Percentiles rank a stretch among this genome's conserved stretches.
Conservation (phyloP, 2,797 vertebrate genomes). For the Hippopotamyrus pictus region DNA sequence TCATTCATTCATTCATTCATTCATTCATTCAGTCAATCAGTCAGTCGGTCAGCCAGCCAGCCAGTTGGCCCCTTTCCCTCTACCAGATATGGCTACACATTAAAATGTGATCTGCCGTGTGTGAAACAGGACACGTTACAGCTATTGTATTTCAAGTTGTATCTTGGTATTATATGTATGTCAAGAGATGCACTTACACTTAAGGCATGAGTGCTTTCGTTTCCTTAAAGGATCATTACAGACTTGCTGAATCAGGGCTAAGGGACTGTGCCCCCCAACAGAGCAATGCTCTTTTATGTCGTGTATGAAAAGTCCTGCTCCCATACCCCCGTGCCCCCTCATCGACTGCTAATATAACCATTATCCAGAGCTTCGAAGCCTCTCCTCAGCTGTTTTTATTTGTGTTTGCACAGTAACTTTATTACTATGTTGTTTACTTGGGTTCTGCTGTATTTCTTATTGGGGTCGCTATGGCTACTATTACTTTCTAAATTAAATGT, state of each 20-base stretch:
- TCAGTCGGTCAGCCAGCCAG: not conserved
- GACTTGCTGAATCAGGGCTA: not conserved
- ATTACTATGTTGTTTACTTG: not conserved
- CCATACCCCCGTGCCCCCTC: not conserved
- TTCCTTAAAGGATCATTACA: not conserved
- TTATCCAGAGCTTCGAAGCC: not conserved
- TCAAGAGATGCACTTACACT: not conserved
- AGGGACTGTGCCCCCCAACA: not conserved
- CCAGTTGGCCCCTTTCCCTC: not conserved
- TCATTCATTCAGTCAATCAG: not conserved
- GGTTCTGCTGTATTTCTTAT: not conserved
- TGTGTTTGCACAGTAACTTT: not conserved
- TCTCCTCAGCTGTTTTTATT: not conserved
- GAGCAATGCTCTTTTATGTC: not conserved
- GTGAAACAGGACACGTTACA: not conserved
- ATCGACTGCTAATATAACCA: not conserved
- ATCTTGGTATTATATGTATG: not conserved
- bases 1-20: not conserved
- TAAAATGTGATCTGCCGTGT: slow-evolving; percentile 5
- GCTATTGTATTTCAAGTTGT: not conserved
- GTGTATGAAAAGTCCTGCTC: not conserved
- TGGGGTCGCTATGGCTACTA: not conserved
- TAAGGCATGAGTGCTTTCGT: not conserved
- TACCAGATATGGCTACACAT: not conserved
- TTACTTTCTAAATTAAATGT: not conserved